A percentile compares a stretch with the other conserved stretches of the same genome.
Conservation (phyloP, 35 echinoderm and acorn worm genomes). For the Heliocidaris erythrogramma region DNA sequence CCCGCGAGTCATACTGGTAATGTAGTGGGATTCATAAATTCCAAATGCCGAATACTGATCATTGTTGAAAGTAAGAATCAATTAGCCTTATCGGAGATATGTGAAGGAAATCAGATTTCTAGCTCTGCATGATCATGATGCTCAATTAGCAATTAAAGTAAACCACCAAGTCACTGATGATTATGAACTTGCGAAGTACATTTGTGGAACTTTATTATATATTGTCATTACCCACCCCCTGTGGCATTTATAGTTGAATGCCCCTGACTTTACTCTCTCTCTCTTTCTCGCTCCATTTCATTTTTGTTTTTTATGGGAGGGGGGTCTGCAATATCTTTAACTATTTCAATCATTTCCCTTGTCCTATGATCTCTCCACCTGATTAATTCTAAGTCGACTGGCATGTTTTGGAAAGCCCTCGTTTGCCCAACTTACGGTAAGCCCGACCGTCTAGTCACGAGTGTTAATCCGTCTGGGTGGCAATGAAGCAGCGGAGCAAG, state of each 20-base stretch:
- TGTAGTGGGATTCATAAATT: not conserved
- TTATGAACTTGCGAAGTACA: not conserved
- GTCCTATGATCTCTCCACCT: not conserved
- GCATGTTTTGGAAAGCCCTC: not conserved
- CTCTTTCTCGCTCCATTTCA: not conserved
- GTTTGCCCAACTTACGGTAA: not conserved
- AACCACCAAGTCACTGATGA: not conserved
- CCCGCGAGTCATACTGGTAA: not conserved
- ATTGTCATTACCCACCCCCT: not conserved
- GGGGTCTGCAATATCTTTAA: not conserved
- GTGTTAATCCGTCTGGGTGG: conserved; percentile 6
- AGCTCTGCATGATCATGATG: not conserved
- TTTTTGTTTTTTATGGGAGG: not conserved
- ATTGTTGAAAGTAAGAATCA: not conserved
- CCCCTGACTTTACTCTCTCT: not conserved
- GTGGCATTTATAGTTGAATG: not conserved
- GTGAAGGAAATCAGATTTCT: not conserved
- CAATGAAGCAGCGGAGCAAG: not conserved
- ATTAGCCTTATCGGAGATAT: not conserved
- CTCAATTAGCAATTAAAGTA: not conserved
- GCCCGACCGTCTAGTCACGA: not conserved
- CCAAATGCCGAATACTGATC: not conserved
- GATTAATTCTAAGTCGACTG: conserved; percentile 9
- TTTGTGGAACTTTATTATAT: not conserved
- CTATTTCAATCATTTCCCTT: not conserved